Evolutionary conservation across 2,888 invertebrate species (phyloP).

Genomic region (Pocota personata): DNA sequence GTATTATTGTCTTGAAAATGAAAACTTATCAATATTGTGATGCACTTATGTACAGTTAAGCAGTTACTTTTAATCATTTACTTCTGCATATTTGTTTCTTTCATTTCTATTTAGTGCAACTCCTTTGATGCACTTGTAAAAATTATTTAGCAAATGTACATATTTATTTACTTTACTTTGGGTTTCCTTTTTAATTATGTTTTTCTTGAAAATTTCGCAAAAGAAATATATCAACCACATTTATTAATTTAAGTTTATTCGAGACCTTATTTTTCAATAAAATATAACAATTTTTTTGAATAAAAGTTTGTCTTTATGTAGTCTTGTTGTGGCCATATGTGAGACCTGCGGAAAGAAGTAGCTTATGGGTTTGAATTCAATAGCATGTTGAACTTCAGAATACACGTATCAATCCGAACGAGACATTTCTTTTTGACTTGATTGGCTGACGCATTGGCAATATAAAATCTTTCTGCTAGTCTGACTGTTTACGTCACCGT

Average conservation of each 20-base stretch:
- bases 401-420: too few species aligned
- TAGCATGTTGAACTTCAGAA: too few species aligned
- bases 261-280: conserved; percentile 31
- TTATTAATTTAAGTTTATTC: conserved; percentile 31
- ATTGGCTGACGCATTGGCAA: too few species aligned
- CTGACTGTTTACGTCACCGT: too few species aligned
- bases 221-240: not conserved
- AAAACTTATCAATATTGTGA: conserved; percentile 66
- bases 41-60: conserved; percentile 51
- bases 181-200: not conserved
- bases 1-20: not conserved
- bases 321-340: not conserved
- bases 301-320: not conserved
- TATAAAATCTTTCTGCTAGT: too few species aligned
- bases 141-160: conserved; percentile 19
- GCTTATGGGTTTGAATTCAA: too few species aligned
- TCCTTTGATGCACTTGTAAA: conserved; percentile 6
- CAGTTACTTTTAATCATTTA: not conserved
- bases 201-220: not conserved
- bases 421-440: too few species aligned
- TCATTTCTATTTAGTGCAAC: not conserved
- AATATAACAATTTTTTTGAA: conserved; percentile 2
- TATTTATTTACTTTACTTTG: not conserved
- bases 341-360: too few species aligned
- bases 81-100: conserved; percentile 24